These are phyloP conservation scores for Picus viridis DNA, from an alignment of 2,797 vertebrate species.

Conservation along the genomic window DNA sequence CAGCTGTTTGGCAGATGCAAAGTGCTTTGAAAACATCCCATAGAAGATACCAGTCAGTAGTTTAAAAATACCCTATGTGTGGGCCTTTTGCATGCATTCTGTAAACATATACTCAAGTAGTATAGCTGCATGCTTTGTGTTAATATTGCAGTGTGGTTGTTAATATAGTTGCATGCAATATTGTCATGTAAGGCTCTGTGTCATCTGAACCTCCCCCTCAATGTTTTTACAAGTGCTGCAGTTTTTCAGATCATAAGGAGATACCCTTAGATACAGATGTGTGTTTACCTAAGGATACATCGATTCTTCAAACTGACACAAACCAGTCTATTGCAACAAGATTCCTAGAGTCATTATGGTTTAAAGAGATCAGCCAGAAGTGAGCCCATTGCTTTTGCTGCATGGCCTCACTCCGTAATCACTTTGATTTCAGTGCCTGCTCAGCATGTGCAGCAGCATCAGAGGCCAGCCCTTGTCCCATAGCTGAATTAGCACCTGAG, in stretches of 20 bases:
- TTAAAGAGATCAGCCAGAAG: background rate
- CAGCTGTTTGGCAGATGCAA: background rate
- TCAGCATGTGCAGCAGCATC: background rate
- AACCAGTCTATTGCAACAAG: background rate
- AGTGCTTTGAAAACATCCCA: background rate
- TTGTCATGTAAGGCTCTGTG: constrained; percentile 67
- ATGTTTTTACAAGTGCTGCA: constrained; percentile 69
- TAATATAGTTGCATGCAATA: constrained; percentile 76
- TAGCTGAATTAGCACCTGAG: background rate
- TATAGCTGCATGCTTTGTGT: constrained; percentile 75
- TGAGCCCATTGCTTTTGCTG: background rate
- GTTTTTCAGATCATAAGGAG: constrained; percentile 51
- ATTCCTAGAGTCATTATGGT: background rate
- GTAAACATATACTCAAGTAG: constrained; percentile 57
- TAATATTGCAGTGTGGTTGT: constrained; percentile 49
- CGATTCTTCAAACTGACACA: background rate
- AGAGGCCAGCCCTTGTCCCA: background rate
- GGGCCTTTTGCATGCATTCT: constrained; percentile 69
- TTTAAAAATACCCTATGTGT: constrained; percentile 35
- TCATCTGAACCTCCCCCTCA: constrained; percentile 16
- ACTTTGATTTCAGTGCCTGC: background rate
- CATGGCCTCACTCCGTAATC: background rate
- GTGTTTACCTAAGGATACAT: background rate
- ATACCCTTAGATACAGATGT: constrained; percentile 47
- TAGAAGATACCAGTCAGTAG: background rate